Evolutionary conservation across 2,113 vertebrate genomes (phyloP), one percentile per base, ranked within the genome.

Genomic region (Athene noctua): DNA sequence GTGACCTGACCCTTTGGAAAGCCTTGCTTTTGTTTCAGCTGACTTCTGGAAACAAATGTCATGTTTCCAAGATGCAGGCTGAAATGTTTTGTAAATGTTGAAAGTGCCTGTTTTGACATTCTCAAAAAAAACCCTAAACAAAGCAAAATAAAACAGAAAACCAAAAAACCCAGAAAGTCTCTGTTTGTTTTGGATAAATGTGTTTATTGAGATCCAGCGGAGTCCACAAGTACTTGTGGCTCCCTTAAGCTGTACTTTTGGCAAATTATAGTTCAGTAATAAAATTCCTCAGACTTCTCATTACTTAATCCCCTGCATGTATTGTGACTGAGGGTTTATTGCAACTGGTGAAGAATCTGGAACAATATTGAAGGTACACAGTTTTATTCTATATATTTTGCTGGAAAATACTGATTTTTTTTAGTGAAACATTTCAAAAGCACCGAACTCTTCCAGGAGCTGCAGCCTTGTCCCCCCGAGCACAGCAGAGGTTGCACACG

Each of bases 401-500:
- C 47, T 75, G 32, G 52, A 51, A 89, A 91, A 83, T 8, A 22
- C 5, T 40, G 0, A n/a, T 58, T 40, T 66, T 40, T 40, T 34
- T 36, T 20, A 65, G 20, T 23, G 15, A 23, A 79, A 63, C 26
- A 29, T 32, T 75, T 70, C 42, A 20, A 15, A 40, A 40, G 34
- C 12, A 0, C 22, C 6, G 15, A 90, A 38, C n/a, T 49, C 79
- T 52, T 17, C 44, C 16, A 19, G 57, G 57, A 38, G 52, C 88
- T 40, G 52, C 84, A 27, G 55, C 59, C 59, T 16, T 5, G 30
- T 74, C 26, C 46, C 70, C 47, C 25, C 5, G 8, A 15, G 52
- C n/a, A 16, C 34, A 14, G 47, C 52, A 20, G 51, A n/a, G 49
- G 17, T 46, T 58, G 80, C 7, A 6, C 38, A 8, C 0, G 0